Percentiles rank a stretch among this genome's conserved stretches.
Evolutionary conservation across 2,888 invertebrate species (phyloP).

Genomic region (Cephus spinipes): DNA sequence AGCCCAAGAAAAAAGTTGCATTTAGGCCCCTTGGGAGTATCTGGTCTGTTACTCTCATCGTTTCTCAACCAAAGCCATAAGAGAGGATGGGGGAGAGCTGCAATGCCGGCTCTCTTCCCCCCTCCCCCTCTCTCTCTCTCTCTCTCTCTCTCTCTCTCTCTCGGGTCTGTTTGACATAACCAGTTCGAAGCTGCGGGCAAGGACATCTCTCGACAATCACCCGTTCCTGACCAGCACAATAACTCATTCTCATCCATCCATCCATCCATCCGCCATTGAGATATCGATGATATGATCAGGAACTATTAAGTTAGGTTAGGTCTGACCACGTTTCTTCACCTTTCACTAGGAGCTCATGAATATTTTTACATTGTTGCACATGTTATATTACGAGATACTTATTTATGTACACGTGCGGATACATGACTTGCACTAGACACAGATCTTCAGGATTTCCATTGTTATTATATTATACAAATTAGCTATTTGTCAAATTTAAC

Average conservation of each 20-base stretch:
- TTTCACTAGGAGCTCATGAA: too few species aligned
- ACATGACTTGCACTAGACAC: too few species aligned
- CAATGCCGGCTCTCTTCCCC: not conserved
- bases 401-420: too few species aligned
- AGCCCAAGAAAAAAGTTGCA: slow-evolving; percentile 19
- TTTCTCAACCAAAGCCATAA: too few species aligned
- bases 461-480: too few species aligned
- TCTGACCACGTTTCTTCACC: too few species aligned
- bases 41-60: too few species aligned
- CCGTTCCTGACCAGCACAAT: slow-evolving; percentile 44
- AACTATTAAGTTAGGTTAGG: too few species aligned
- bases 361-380: too few species aligned
- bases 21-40: slow-evolving; percentile 14
- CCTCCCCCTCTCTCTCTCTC: not conserved
- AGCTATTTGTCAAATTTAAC: too few species aligned
- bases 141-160: not conserved
- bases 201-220: slow-evolving; percentile 40
- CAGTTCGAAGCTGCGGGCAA: slow-evolving; percentile 49
- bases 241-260: slow-evolving; percentile 17
- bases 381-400: too few species aligned
- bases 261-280: slow-evolving; percentile 9
- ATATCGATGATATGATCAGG: slow-evolving; percentile 2
- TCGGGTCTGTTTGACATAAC: slow-evolving; percentile 45
- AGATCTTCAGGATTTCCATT: too few species aligned
- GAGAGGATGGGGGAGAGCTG: not conserved